Percentiles rank a stretch among this genome's conserved stretches.
These are phyloP conservation scores for Acleris holmiana DNA, from an alignment of 2,888 invertebrate genomes.

Conservation along the genomic window DNA sequence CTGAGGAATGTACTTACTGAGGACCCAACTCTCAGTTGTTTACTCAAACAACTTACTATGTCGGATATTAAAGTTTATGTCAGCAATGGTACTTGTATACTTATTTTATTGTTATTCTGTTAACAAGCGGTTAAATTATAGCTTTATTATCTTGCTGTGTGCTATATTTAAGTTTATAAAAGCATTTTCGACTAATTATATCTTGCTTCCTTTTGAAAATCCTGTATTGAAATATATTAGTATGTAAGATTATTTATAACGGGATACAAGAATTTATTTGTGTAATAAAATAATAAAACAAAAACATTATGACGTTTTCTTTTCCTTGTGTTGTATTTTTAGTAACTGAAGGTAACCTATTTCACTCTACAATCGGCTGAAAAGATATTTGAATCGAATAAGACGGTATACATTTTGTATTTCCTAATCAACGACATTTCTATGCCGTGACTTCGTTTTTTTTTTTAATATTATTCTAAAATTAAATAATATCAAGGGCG, in stretches of 20 bases:
- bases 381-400: too few relatives aligned
- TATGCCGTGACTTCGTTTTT: too few relatives aligned
- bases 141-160: conserved; percentile 33
- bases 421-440: too few relatives aligned
- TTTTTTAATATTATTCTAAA: too few relatives aligned
- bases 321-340: not conserved
- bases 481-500: too few relatives aligned
- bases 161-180: conserved; percentile 4
- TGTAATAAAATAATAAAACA: conserved; percentile 14
- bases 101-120: conserved; percentile 8
- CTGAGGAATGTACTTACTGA: too few relatives aligned
- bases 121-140: conserved; percentile 19
- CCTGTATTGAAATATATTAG: not conserved
- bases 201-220: not conserved
- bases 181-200: not conserved
- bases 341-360: too few relatives aligned
- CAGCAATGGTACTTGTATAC: conserved; percentile 7
- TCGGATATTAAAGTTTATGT: too few relatives aligned
- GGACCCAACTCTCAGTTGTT: too few relatives aligned
- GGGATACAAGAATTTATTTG: not conserved
- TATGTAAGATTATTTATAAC: too few relatives aligned
- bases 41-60: too few relatives aligned
- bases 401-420: too few relatives aligned
- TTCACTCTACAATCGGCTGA: not conserved
- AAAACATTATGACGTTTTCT: conserved; percentile 4